phyloP scores from a whole-genome alignment of 1,140 invertebrate genomes.

The Dendrolimus kikuchii region DNA sequence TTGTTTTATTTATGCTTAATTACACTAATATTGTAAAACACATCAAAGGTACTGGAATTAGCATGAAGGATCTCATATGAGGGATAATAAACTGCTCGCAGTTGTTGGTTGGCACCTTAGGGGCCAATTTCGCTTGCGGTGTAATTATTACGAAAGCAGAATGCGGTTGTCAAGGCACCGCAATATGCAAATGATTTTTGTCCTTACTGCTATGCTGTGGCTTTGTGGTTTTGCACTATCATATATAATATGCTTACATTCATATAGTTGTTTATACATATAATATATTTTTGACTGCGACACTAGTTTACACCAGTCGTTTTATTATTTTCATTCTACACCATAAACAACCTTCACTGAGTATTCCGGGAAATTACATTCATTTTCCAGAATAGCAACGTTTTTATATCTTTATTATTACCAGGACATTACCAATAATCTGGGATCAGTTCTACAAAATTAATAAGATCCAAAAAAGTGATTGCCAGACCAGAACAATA shows the following conservation, averaged over 20 bases:
- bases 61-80: conserved; percentile 55
- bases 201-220: conserved; percentile 39
- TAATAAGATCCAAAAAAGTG: no score
- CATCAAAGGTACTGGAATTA: conserved; percentile 59
- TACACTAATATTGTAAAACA: conserved; percentile 43
- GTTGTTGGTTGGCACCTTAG: conserved; percentile 56
- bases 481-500: no score
- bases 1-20: conserved; percentile 19
- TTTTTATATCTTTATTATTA: no score
- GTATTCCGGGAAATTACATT: no score
- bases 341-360: no score
- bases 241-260: conserved; percentile 40
- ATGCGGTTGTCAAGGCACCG: conserved; percentile 23
- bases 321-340: no score
- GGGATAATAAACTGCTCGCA: conserved; percentile 57
- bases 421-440: no score
- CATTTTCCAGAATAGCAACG: no score
- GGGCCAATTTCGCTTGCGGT: conserved; percentile 60
- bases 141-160: conserved; percentile 55
- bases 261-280: not conserved
- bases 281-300: not conserved
- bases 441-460: no score
- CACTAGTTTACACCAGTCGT: no score
- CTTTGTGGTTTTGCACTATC: conserved; percentile 27
- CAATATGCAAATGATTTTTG: conserved; percentile 66